phyloP scores from a whole-genome alignment of 2,888 invertebrate species.

The Mechanitis messenoides region DNA sequence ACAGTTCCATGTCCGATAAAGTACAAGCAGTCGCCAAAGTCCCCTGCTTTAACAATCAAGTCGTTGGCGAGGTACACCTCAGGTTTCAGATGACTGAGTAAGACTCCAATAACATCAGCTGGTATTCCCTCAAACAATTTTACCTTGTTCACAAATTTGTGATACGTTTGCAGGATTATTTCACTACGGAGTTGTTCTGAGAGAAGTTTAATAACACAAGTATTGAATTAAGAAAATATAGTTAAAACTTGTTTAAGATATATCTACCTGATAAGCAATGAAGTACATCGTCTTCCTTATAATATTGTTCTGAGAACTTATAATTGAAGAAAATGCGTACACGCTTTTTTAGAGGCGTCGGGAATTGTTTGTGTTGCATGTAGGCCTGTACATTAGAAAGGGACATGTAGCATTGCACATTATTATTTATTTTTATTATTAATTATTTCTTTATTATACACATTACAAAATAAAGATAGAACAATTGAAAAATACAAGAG shows the following conservation, averaged over 20 bases:
- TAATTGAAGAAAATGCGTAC: constrained; percentile 77
- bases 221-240: constrained; percentile 17
- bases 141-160: constrained; percentile 73
- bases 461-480: too few species aligned
- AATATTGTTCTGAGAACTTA: constrained; percentile 75
- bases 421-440: too few species aligned
- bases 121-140: constrained; percentile 73
- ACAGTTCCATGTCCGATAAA: constrained; percentile 79
- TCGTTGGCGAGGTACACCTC: constrained; percentile 79
- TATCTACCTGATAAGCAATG: constrained; percentile 67
- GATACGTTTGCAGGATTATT: constrained; percentile 73
- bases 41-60: constrained; percentile 75
- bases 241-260: neutral
- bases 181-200: constrained; percentile 71
- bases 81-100: constrained; percentile 70
- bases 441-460: too few species aligned
- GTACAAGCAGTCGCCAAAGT: constrained; percentile 79
- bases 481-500: too few species aligned
- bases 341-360: constrained; percentile 68
- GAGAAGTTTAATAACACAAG: neutral
- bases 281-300: constrained; percentile 73
- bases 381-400: constrained; percentile 60
- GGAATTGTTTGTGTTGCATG: constrained; percentile 76
- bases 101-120: constrained; percentile 61
- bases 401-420: too few species aligned